Evolutionary conservation across 2,888 invertebrate species (phyloP), one percentile per base, ranked within the genome.

Genomic region (Cyrtodaria siliqua): DNA sequence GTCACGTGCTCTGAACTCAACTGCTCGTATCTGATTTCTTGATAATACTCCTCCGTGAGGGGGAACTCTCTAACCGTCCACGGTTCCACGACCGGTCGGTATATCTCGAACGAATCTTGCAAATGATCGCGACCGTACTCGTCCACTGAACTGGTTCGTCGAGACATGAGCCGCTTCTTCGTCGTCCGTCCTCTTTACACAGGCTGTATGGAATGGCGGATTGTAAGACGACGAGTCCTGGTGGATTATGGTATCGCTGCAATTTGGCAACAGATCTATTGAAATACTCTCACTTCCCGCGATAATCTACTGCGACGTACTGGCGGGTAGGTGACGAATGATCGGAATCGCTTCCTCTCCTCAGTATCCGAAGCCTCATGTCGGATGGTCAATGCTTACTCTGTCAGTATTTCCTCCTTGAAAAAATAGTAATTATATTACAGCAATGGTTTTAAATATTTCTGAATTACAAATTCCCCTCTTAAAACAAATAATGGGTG

Each of bases 301-400:
- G 84, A 85, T 29, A 86, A 76, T 38, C 91, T 82, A 55, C 82
- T 80, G n/a, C 90, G 81, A 12, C 89, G 77, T 16, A 85, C 81
- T 27, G 86, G 83, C 8, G 87, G 89, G 67, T 88, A 89, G 52
- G 87, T 87, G 4, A 88, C 70, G 73, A 88, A 90, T 33, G 78
- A 82, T 27, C 88, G 79, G 78, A 91, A 91, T 26, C 91, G 82
- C 59, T 96, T 96, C 79, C 96, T 95, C 93, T 98, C 98, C 82
- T 96, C 96, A 14, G 94, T 93, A 93, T 97, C 97, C 82, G 96
- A 95, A 79, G 95, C 95, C 59, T 95, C 95, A 93, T 98, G 98
- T 2, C 98, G 95, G 49, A 94, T 91, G 2, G 94, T 91, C 85
- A 96, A 95, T 0, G 95, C 95, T 72, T 95, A 95, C 73, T 97